Percentiles rank a stretch among this genome's conserved stretches.
Evolutionary conservation across 2,888 invertebrate genomes (phyloP).

Genomic region (Drepanosiphum platanoidis): DNA sequence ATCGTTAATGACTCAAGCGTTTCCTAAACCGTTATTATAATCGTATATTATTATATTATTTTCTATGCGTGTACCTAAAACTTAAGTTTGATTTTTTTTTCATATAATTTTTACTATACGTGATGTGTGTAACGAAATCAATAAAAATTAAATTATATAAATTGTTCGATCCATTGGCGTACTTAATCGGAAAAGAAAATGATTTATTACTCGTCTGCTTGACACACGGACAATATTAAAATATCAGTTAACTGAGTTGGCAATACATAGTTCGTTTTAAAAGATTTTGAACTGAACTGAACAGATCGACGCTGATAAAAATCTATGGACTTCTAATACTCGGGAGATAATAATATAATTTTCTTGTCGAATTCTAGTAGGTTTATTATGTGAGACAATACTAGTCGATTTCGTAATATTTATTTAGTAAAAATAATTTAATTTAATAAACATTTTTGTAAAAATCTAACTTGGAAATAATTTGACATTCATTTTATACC

Average conservation of each 20-base stretch:
- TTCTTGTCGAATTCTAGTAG: too few relatives aligned
- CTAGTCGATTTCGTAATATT: not conserved
- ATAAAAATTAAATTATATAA: slow-evolving; percentile 20
- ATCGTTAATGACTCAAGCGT: not conserved
- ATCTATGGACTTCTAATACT: too few relatives aligned
- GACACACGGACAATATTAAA: too few relatives aligned
- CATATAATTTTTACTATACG: slow-evolving; percentile 9
- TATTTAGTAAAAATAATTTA: too few relatives aligned
- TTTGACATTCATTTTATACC: not conserved
- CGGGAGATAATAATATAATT: too few relatives aligned
- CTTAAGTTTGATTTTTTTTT: slow-evolving; percentile 6
- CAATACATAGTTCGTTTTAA: too few relatives aligned
- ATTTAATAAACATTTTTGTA: not conserved
- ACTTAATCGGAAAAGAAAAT: not conserved
- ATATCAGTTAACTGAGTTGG: too few relatives aligned
- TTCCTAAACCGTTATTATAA: slow-evolving; percentile 35
- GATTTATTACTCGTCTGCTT: too few relatives aligned
- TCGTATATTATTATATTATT: too few relatives aligned
- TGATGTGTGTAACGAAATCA: not conserved
- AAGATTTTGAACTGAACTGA: too few relatives aligned
- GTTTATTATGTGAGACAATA: too few relatives aligned
- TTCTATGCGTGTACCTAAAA: slow-evolving; percentile 37
- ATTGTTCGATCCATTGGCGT: not conserved
- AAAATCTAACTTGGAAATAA: not conserved
- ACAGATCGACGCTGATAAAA: too few relatives aligned